Conservation (phyloP, 2,888 invertebrate species). For the Tricholauxania praeusta region DNA sequence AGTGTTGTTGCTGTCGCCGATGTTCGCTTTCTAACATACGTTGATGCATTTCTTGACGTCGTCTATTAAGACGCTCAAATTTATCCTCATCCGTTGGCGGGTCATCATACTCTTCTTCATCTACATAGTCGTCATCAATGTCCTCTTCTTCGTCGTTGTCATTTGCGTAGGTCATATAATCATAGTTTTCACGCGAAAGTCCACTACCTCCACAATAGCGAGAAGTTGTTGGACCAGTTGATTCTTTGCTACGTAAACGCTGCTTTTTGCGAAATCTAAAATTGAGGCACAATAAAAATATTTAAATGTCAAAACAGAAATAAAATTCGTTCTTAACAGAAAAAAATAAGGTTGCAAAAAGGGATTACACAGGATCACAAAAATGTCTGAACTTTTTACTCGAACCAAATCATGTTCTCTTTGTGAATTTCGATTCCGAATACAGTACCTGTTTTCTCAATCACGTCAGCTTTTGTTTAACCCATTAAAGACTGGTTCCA, state of each 20-base stretch:
- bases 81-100: conserved; percentile 66
- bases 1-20: conserved; percentile 57
- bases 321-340: background rate
- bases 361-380: too few species aligned
- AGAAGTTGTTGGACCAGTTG: conserved; percentile 1
- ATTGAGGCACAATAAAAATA: background rate
- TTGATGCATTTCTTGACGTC: conserved; percentile 67
- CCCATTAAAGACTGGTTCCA: too few species aligned
- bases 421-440: too few species aligned
- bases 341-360: background rate
- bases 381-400: too few species aligned
- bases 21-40: conserved; percentile 65
- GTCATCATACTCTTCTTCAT: conserved; percentile 58
- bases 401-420: too few species aligned
- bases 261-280: conserved; percentile 68
- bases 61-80: conserved; percentile 65
- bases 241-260: conserved; percentile 67
- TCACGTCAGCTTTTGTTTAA: too few species aligned
- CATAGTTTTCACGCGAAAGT: conserved; percentile 61
- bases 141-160: conserved; percentile 60
- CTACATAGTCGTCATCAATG: conserved; percentile 61
- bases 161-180: conserved; percentile 60
- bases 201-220: conserved; percentile 34
- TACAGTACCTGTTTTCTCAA: too few species aligned
- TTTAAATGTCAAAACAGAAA: background rate